Evolutionary conservation across 1,140 invertebrate species (phyloP).

Genomic region (Geopemphigus sp.): DNA sequence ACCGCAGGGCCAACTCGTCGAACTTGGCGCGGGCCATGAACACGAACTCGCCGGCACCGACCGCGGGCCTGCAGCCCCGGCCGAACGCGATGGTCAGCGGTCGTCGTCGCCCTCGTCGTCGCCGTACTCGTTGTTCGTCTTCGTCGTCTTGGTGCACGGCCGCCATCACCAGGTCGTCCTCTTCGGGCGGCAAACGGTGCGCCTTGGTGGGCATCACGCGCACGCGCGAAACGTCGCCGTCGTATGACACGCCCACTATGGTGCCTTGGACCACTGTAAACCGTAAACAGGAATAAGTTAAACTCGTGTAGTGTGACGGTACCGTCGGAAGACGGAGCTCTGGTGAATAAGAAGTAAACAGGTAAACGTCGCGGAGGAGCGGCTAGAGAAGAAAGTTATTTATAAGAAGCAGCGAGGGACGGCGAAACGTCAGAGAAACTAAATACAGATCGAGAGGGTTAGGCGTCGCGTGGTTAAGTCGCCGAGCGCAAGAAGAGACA

Average conservation of each 20-base stretch:
- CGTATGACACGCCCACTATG: slow-evolving; percentile 40
- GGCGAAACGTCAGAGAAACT: no score
- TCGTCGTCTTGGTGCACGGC: neutral
- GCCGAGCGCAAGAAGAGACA: no score
- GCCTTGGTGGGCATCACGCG: slow-evolving; percentile 40
- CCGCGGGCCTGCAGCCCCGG: slow-evolving; percentile 38
- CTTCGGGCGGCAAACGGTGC: slow-evolving; percentile 34
- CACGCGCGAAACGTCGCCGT: slow-evolving; percentile 36
- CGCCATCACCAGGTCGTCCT: slow-evolving; percentile 8
- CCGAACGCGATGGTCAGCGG: slow-evolving; percentile 33
- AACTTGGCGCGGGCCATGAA: slow-evolving; percentile 41
- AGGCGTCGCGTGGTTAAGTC: no score
- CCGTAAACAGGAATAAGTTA: neutral
- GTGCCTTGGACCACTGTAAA: slow-evolving; percentile 42
- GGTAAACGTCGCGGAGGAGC: no score
- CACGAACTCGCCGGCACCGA: slow-evolving; percentile 24
- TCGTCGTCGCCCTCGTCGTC: no score
- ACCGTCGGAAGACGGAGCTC: no score
- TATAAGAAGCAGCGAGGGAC: no score
- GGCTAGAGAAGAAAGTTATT: no score
- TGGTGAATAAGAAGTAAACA: no score
- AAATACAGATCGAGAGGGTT: no score
- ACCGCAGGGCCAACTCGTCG: slow-evolving; percentile 36
- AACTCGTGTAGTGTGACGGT: neutral
- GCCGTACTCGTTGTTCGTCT: no score